Conservation (phyloP, 1,140 invertebrate species). For the Grapholita molesta region DNA sequence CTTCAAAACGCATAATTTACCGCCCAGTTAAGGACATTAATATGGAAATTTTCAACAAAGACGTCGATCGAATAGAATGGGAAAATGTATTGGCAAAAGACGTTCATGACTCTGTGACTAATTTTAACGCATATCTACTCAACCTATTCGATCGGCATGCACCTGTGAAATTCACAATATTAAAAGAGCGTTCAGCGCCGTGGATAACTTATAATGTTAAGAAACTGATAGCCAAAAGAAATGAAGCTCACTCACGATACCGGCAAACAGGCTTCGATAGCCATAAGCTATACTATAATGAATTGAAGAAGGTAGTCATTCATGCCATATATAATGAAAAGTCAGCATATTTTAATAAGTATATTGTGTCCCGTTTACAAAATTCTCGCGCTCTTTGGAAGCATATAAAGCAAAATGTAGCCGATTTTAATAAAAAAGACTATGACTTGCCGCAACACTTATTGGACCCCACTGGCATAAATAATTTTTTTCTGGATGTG, state of each 20-base stretch:
- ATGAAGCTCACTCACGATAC: not conserved
- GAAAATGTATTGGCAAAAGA: too few relatives aligned
- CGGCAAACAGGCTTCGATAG: not conserved
- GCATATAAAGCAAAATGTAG: not conserved
- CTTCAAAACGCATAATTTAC: not conserved
- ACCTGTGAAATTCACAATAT: not conserved
- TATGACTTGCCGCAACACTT: not conserved
- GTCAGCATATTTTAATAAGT: not conserved
- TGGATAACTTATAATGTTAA: slow-evolving; percentile 1
- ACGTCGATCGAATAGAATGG: too few relatives aligned
- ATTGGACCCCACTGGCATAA: not conserved
- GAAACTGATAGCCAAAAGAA: not conserved
- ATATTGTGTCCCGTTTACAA: not conserved
- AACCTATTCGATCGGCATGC: slow-evolving; percentile 2
- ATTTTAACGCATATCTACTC: too few relatives aligned
- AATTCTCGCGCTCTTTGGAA: not conserved
- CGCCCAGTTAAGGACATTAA: too few relatives aligned
- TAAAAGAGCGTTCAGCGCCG: not conserved
- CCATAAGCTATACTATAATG: not conserved
- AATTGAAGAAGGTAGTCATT: not conserved
- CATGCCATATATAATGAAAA: not conserved
- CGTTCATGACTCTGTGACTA: too few relatives aligned
- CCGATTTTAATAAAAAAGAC: not conserved
- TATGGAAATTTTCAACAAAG: too few relatives aligned
- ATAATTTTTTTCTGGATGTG: not conserved